Conservation (phyloP, 2,797 vertebrate genomes). For the Leuciscus waleckii region DNA sequence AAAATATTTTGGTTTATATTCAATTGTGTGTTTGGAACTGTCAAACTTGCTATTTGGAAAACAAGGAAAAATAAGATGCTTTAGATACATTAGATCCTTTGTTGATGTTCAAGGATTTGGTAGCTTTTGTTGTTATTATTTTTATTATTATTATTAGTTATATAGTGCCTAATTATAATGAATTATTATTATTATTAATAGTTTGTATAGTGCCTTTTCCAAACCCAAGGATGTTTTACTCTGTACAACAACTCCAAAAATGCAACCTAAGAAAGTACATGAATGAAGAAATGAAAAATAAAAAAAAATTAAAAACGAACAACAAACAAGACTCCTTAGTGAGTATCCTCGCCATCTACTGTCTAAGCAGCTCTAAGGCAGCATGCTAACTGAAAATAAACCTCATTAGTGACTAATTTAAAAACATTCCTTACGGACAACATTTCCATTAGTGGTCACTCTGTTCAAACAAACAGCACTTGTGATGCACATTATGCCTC, state of each 20-base stretch:
- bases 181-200: neutral
- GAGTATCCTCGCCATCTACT: neutral
- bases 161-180: neutral
- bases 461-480: neutral
- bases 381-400: constrained; percentile 2
- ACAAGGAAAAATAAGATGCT: neutral
- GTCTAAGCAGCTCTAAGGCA: neutral
- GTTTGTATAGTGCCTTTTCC: neutral
- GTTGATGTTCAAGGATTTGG: neutral
- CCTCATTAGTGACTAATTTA: neutral
- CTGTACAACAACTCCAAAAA: neutral
- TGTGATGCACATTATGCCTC: neutral
- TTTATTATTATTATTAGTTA: too few species aligned
- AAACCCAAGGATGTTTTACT: neutral
- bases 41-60: neutral
- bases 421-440: neutral
- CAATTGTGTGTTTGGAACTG: neutral
- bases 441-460: constrained; percentile 24
- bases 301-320: neutral
- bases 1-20: neutral
- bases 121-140: neutral
- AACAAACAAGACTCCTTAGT: neutral
- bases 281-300: neutral
- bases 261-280: neutral
- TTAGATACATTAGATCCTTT: neutral